Base-by-base conservation (phyloP, 1,140 invertebrate genomes). In the Kradibia gibbosae region DNA sequence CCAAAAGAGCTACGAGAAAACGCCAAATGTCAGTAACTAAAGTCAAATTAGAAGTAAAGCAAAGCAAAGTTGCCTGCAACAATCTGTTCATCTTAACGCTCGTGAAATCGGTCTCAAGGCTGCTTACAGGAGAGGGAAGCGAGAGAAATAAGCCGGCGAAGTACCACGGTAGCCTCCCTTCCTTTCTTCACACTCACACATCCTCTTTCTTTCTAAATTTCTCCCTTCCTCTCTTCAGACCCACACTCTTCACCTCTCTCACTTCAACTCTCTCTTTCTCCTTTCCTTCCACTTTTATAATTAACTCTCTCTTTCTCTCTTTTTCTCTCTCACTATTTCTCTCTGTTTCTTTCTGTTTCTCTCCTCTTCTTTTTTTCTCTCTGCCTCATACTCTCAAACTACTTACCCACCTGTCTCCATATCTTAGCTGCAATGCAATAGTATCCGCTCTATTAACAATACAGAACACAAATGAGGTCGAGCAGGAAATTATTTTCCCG, bases 101-200 rank as follows among this genome's bases (percentile, higher is more conserved):
- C 65, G 60, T 62, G 76, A 71, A 62, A 67, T 78, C 76, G 60
- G 39, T 31, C 62, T 60, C 77, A 80, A 80, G 71, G 84, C 85
- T 85, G 84, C 65, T 78, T 79, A 81, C 81, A 72, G 79, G 70
- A 82, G 62, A 71, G 50, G 48, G 34, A 72, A 55, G 53, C n/a
- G 83, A 84, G 80, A 77, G n/a, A 76, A 57, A 62, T 20, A 15
- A 62, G 39, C 13, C 31, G 1, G 57, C 76, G 22, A 78, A 70
- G 62, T 78, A 34, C 62, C 76, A 67, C 50, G n/a, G 76, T 28
- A 36, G 48, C n/a, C n/a, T n/a, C n/a, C n/a, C n/a, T n/a, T n/a
- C n/a, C n/a, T n/a, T n/a, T n/a, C n/a, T n/a, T n/a, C n/a, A n/a
- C n/a, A n/a, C n/a, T n/a, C n/a, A n/a, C n/a, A n/a, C n/a, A n/a